phyloP scores from a whole-genome alignment of 2,888 invertebrate species.

The Hemaris fuciformis region DNA sequence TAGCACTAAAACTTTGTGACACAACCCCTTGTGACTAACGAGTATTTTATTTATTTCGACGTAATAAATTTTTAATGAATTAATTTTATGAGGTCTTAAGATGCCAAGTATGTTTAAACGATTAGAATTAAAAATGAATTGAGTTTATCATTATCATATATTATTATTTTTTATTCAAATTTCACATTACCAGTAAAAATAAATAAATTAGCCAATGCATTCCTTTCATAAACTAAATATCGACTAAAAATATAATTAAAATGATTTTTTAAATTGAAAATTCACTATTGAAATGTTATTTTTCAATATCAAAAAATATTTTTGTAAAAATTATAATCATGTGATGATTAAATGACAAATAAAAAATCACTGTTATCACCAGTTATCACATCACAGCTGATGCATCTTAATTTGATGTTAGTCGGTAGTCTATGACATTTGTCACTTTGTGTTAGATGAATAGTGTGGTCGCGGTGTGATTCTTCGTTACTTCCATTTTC shows the following conservation, averaged over 20 bases:
- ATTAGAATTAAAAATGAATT: not conserved
- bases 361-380: not conserved
- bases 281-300: not conserved
- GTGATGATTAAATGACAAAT: no score
- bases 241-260: not conserved
- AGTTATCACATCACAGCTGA: not conserved
- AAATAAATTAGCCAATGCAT: not conserved
- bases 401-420: not conserved
- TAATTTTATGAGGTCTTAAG: not conserved
- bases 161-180: not conserved
- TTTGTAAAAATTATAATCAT: not conserved
- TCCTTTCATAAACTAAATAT: not conserved
- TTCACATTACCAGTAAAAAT: not conserved
- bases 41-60: not conserved
- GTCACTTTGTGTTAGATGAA: not conserved
- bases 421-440: not conserved
- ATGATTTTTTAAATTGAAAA: not conserved
- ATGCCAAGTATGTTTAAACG: not conserved
- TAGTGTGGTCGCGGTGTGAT: conserved; percentile 5
- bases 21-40: conserved; percentile 25
- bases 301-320: not conserved
- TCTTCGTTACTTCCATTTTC: conserved; percentile 28
- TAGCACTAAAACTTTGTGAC: conserved; percentile 27
- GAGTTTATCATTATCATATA: not conserved
- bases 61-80: not conserved